Base-by-base conservation (phyloP, 2,113 vertebrate genomes). In the Pelodiscus sinensis region DNA sequence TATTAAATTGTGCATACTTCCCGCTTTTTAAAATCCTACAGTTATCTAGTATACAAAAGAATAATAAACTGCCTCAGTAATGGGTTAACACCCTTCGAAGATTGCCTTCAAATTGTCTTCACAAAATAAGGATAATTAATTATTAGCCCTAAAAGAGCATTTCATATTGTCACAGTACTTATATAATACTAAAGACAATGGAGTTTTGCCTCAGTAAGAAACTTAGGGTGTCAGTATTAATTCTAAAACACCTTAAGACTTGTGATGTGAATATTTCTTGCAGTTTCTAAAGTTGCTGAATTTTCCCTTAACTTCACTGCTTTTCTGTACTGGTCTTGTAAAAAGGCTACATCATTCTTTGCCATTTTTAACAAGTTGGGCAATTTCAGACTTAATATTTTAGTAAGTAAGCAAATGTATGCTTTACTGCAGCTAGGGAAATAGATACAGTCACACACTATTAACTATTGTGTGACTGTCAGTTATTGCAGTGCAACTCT, bases 21-120 rank as follows among this genome's bases (percentile, higher is more conserved):
- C 84, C 86, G 3, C 93, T 92, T 95, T 91, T 93, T 96, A 95
- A 77, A 89, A 87, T 80, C 87, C 80, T 94, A 87, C 89, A 86
- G 82, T 58, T 58, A 58, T 50, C n/a, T 50, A 79, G 50, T 35
- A 44, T 82, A 21, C 79, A 82, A 82, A 87, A 29, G 0, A 80
- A 81, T 84, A 92, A 91, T 92, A 91, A 93, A 95, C 92, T 95
- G 88, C 86, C 84, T 85, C 52, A 68, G 82, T 79, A 58, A 58
- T 58, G 57, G 57, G 19, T 4, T 58, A 84, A 54, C 71, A 85
- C 50, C 16, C 79, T 19, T 87, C 60, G 58, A 91, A 86, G 85
- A 35, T 54, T 85, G 86, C 77, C 57, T 93, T 88, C 81, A 94
- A 3, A 52, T 85, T 79, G 15, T 21, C 81, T 95, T 85, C 80